A percentile compares a stretch with the other conserved stretches of the same genome.
Conservation (phyloP, 2,113 vertebrate species). For the Amblyornis subalaris region DNA sequence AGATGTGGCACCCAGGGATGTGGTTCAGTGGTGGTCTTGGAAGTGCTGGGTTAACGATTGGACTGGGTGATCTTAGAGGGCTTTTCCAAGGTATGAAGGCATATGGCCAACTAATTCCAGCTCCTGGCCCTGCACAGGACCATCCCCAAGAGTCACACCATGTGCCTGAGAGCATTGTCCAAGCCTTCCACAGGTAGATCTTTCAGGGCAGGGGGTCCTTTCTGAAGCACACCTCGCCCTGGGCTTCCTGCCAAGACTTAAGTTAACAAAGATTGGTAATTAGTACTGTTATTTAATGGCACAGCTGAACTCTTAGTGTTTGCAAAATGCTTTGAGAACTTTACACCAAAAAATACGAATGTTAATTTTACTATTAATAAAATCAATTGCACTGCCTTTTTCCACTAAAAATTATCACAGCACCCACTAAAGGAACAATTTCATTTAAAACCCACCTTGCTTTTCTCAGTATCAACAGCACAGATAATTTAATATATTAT, state of each 20-base stretch:
- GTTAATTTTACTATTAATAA: neutral
- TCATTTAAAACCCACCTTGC: neutral
- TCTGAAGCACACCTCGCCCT: fast-evolving
- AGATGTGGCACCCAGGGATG: neutral
- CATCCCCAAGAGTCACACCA: no score
- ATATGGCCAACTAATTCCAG: neutral
- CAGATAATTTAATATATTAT: neutral
- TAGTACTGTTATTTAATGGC: neutral
- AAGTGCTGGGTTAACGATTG: neutral
- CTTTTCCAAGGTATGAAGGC: neutral
- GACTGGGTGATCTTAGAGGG: neutral
- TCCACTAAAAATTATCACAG: neutral
- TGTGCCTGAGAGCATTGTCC: no score
- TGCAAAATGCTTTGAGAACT: neutral
- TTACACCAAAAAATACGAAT: neutral
- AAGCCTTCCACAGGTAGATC: fast-evolving
- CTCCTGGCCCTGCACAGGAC: no score
- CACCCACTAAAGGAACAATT: neutral
- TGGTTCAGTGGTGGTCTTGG: neutral
- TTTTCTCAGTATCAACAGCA: neutral
- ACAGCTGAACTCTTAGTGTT: neutral
- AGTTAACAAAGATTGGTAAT: neutral
- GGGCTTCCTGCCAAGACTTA: neutral
- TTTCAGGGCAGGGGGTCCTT: neutral
- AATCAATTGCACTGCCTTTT: neutral